Conservation (phyloP, 2,888 invertebrate species). For the Leptopterna dolabrata region DNA sequence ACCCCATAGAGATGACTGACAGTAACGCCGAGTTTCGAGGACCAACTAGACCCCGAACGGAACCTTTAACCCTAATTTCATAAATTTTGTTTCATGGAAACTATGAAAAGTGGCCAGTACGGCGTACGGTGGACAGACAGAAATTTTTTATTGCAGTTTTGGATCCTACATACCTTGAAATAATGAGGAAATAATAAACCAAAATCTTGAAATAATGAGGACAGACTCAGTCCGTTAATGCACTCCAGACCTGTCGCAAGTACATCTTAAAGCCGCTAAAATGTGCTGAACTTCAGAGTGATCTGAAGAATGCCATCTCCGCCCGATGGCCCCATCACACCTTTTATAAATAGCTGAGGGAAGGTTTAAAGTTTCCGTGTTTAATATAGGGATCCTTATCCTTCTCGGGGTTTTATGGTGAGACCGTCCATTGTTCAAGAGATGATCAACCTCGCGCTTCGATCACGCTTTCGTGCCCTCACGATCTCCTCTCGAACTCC, state of each 20-base stretch:
- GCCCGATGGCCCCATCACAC: not conserved
- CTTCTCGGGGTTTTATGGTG: constrained; percentile 19
- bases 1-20: too few species aligned
- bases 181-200: too few species aligned
- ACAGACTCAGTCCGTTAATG: not conserved
- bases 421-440: constrained; percentile 34
- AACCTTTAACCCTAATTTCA: too few species aligned
- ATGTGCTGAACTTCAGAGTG: not conserved
- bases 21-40: too few species aligned
- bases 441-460: constrained; percentile 44
- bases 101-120: too few species aligned
- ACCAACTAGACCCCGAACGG: too few species aligned
- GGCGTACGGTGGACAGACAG: too few species aligned
- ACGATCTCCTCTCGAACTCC: constrained; percentile 35
- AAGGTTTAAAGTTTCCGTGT: constrained; percentile 22
- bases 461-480: constrained; percentile 50
- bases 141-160: too few species aligned
- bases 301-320: constrained; percentile 16
- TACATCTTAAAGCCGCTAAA: not conserved
- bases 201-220: not conserved
- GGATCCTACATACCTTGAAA: too few species aligned
- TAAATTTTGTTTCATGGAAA: too few species aligned
- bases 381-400: constrained; percentile 27
- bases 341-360: constrained; percentile 24
- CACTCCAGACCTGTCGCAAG: not conserved